A percentile compares a stretch with the other conserved stretches of the same genome.
phyloP scores from a whole-genome alignment of 2,888 invertebrate genomes.

The Acanthoscelides obtectus region DNA sequence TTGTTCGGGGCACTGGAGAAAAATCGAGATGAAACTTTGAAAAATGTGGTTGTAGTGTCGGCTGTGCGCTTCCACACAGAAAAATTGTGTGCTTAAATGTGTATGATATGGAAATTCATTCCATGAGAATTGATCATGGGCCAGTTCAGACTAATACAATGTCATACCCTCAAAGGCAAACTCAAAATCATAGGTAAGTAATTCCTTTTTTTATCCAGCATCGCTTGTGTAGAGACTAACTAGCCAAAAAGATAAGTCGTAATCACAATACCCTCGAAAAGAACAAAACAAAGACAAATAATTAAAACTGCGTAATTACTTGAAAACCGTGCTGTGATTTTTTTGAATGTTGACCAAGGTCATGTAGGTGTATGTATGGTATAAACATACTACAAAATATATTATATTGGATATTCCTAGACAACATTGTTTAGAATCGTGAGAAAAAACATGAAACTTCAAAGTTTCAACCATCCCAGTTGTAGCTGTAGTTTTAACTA shows the following conservation, averaged over 20 bases:
- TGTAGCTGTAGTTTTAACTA: too few relatives aligned
- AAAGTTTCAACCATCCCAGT: too few relatives aligned
- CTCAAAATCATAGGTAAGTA: conserved; percentile 44
- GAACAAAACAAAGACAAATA: not conserved
- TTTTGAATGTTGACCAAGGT: not conserved
- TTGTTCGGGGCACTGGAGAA: not conserved
- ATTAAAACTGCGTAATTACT: not conserved
- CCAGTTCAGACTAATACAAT: conserved; percentile 46
- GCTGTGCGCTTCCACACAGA: conserved; percentile 21
- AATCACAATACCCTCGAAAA: not conserved
- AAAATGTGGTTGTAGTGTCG: conserved; percentile 18
- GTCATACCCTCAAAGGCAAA: conserved; percentile 48
- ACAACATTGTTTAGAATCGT: too few relatives aligned
- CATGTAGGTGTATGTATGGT: too few relatives aligned
- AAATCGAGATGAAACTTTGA: conserved; percentile 6
- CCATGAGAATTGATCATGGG: conserved; percentile 49
- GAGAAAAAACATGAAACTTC: too few relatives aligned
- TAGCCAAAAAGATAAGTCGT: not conserved
- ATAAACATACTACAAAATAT: too few relatives aligned
- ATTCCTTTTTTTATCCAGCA: not conserved
- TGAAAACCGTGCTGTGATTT: not conserved
- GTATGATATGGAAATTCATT: conserved; percentile 48
- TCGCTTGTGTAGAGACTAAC: not conserved
- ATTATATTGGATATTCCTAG: too few relatives aligned
- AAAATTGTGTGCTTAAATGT: conserved; percentile 36